Evolutionary conservation across 1,140 invertebrate species (phyloP), one percentile per base, ranked within the genome.

Genomic region (Drosophila bocki): DNA sequence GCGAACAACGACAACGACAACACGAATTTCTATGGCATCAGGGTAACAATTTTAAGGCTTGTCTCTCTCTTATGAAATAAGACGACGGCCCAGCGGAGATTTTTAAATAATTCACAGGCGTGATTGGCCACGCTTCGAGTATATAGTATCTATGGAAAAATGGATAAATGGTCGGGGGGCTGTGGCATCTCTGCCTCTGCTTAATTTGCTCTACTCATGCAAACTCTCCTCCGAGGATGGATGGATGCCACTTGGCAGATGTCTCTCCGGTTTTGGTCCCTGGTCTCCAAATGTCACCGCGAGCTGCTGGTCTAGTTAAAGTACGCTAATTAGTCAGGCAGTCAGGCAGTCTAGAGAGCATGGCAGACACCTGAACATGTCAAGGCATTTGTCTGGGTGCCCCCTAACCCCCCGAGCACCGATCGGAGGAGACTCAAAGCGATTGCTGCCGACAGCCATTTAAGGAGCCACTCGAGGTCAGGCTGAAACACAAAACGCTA

Each of bases 301-400:
- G 0, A 29, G 15, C 50, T 41, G 61, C 35, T 67, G 45, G 63
- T 62, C 71, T 57, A 86, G 70, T 75, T 75, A 68, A 64, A 81
- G 68, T 78, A 70, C 57, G 45, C 81, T 80, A 90, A 88, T 90
- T 90, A 84, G 81, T 88, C 84, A 81, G 53, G 7, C 54, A 62
- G 60, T 26, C 15, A 50, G 47, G 32, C 51, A 15, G 53, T 15
- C 33, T 13, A 54, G 53, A 51, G 39, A 39, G 44, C 51, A 45
- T 39, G 62, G 48, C 63, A 75, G 69, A 79, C 85, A 90, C 78
- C 78, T 90, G 85, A 91, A 82, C 81, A 91, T 90, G 86, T 90
- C 85, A 90, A 91, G 86, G 86, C 64, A 80, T 64, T 77, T 72
- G 80, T 41, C 76, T 15, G 47, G 9, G 22, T 48, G 70, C 75